These are phyloP conservation scores for Lasius platythorax DNA, from an alignment of 2,888 invertebrate species.

Conservation along the genomic window DNA sequence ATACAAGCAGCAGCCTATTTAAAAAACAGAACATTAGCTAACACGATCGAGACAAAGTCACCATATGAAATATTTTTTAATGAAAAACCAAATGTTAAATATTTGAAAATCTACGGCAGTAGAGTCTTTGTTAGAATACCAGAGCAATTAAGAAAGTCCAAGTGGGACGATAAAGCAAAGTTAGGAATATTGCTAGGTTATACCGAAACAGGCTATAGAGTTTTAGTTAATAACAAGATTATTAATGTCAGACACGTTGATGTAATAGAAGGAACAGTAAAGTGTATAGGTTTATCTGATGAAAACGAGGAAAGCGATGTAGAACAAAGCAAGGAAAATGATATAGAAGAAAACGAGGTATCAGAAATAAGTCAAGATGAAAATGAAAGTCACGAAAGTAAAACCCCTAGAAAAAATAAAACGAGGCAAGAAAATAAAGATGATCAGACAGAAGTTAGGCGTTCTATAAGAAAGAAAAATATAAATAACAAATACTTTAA, in stretches of 20 bases:
- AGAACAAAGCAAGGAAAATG: no score
- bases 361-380: no score
- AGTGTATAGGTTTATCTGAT: not conserved
- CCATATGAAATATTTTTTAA: constrained; percentile 21
- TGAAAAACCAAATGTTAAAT: constrained; percentile 1
- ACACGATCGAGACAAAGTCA: constrained; percentile 6
- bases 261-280: not conserved
- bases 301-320: no score
- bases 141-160: not conserved
- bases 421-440: no score
- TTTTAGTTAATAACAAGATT: constrained; percentile 21
- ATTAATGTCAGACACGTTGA: constrained; percentile 16
- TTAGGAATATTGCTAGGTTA: constrained; percentile 20
- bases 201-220: not conserved
- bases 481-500: no score
- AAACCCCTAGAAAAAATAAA: no score
- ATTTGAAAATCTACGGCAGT: constrained; percentile 30
- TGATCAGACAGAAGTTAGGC: no score
- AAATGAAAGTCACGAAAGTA: no score
- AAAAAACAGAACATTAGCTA: constrained; percentile 21
- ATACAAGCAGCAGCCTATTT: constrained; percentile 41
- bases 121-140: constrained; percentile 20
- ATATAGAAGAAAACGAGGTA: no score
- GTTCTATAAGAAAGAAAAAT: no score
- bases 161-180: constrained; percentile 28